A percentile compares a stretch with the other conserved stretches of the same genome.
Evolutionary conservation across 1,140 invertebrate genomes (phyloP).

Genomic region (Hydropsyche tenuis): DNA sequence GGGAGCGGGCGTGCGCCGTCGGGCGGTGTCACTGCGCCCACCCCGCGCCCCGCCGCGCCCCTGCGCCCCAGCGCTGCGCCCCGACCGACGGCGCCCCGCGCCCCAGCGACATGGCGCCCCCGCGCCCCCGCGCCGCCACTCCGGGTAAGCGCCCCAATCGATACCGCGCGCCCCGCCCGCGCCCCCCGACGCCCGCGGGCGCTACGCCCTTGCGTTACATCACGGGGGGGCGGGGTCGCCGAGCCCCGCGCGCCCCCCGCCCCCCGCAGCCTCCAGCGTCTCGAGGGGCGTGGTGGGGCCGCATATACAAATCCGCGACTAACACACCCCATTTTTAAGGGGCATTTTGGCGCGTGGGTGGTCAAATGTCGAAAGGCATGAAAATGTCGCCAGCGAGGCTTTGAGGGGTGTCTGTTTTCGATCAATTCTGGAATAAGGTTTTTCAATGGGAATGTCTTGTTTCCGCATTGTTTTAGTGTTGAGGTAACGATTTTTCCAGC

Average conservation of each 20-base stretch:
- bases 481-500: no score
- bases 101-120: not conserved
- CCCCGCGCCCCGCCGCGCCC: not conserved
- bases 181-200: not conserved
- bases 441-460: no score
- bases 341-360: no score
- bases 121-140: not conserved
- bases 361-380: no score
- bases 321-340: not conserved
- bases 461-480: no score
- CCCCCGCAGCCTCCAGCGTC: not conserved
- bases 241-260: not conserved
- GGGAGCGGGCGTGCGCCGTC: slow-evolving; percentile 40
- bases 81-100: not conserved
- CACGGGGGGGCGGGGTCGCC: not conserved
- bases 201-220: slow-evolving; percentile 1
- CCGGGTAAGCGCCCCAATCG: slow-evolving; percentile 1
- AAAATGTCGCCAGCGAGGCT: no score
- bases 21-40: slow-evolving; percentile 7
- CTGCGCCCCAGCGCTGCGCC: slow-evolving; percentile 7
- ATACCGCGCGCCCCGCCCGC: not conserved
- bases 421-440: no score
- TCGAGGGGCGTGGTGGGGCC: not conserved
- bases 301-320: no score
- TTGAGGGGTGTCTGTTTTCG: no score